Percentiles rank a stretch among this genome's conserved stretches.
Conservation (phyloP, 2,113 vertebrate genomes). For the Chaetops frenatus region DNA sequence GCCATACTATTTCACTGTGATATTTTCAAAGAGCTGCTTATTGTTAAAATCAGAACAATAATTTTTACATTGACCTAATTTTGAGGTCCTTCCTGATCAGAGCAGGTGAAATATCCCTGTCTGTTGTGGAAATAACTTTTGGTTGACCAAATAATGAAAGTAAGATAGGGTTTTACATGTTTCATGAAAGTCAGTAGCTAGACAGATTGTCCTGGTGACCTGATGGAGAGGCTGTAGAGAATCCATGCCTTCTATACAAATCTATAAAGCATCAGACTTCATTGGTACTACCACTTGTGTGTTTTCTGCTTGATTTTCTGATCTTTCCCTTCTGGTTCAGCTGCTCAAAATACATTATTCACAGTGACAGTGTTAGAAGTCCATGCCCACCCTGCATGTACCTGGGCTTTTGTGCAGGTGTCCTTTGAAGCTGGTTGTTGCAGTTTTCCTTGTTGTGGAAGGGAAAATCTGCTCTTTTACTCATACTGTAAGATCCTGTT, state of each 20-base stretch:
- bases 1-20: neutral
- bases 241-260: neutral
- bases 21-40: neutral
- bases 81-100: neutral
- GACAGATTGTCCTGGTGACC: neutral
- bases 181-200: neutral
- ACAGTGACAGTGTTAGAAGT: neutral
- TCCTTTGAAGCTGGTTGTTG: neutral
- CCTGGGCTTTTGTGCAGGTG: neutral
- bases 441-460: fast-evolving
- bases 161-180: neutral
- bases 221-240: neutral
- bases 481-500: neutral
- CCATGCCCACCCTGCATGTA: fast-evolving
- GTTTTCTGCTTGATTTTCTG: neutral
- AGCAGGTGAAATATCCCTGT: neutral
- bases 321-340: neutral
- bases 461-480: neutral
- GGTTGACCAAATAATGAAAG: neutral
- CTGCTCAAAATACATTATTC: neutral
- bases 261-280: neutral
- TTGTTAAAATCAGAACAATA: neutral
- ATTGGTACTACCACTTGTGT: neutral
- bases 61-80: neutral
- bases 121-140: neutral